Percentiles rank a stretch among this genome's conserved stretches.
These are phyloP conservation scores for Diplodus puntazzo DNA, from an alignment of 2,797 vertebrate species.

Conservation along the genomic window DNA sequence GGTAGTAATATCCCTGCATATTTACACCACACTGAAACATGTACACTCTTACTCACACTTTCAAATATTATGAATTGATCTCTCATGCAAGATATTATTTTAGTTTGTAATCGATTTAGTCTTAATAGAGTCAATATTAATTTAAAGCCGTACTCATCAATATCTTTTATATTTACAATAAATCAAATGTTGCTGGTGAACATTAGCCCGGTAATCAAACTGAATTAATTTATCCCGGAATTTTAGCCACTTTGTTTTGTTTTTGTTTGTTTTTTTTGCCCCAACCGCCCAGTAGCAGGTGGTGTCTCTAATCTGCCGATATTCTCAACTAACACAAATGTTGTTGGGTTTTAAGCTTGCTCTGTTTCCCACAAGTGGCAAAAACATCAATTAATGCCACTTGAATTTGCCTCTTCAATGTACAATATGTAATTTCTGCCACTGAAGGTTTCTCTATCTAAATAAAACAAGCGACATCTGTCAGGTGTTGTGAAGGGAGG, in stretches of 20 bases:
- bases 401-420: background rate
- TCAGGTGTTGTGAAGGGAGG: too few species aligned
- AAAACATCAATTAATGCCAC: background rate
- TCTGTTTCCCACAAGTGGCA: background rate
- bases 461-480: too few species aligned
- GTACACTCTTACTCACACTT: background rate
- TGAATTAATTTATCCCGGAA: background rate
- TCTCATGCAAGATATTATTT: background rate
- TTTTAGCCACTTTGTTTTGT: background rate
- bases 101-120: constrained; percentile 1
- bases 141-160: background rate
- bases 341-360: background rate
- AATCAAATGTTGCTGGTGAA: background rate
- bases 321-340: background rate
- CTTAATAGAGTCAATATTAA: background rate
- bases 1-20: constrained; percentile 44
- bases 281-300: background rate
- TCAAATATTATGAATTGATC: background rate
- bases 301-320: background rate
- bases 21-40: constrained; percentile 7
- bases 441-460: too few species aligned
- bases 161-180: background rate
- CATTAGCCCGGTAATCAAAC: background rate
- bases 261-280: background rate
- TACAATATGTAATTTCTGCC: background rate